phyloP scores from a whole-genome alignment of 1,140 invertebrate genomes.

The Archivesica marissinica region DNA sequence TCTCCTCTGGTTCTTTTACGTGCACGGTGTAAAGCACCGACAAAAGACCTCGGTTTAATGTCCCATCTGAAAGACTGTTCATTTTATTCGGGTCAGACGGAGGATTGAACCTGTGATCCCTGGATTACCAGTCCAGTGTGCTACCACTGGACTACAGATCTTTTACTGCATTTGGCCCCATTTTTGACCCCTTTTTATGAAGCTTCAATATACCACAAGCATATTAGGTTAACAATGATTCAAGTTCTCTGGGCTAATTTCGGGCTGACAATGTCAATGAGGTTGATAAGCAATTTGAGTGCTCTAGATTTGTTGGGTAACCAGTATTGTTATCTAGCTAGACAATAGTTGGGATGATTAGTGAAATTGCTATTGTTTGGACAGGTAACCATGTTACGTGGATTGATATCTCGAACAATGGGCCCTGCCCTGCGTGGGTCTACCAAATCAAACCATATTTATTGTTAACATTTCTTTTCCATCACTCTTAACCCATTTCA shows the following conservation, averaged over 20 bases:
- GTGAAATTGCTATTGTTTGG: constrained; percentile 34
- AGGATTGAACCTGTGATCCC: no score
- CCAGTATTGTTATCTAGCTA: constrained; percentile 55
- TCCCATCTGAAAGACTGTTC: no score
- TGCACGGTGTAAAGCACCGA: no score
- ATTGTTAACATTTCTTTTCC: neutral
- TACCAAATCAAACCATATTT: constrained; percentile 22
- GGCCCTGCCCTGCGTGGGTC: constrained; percentile 23
- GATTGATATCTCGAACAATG: neutral
- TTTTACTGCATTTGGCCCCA: no score
- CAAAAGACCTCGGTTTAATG: no score
- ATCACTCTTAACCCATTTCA: no score
- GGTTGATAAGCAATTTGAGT: constrained; percentile 45
- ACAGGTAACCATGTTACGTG: constrained; percentile 1
- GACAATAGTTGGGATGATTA: constrained; percentile 49
- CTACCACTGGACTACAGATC: no score
- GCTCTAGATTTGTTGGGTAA: constrained; percentile 44
- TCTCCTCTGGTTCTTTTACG: no score
- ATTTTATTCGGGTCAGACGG: no score
- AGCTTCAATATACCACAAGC: neutral
- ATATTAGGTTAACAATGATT: constrained; percentile 52
- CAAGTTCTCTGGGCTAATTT: constrained; percentile 48
- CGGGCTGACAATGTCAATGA: constrained; percentile 43
- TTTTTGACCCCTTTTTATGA: no score
- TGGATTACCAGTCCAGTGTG: no score